Percentiles rank a stretch among this genome's conserved stretches.
phyloP scores from a whole-genome alignment of 2,113 vertebrate species.

The Pygoscelis antarcticus region DNA sequence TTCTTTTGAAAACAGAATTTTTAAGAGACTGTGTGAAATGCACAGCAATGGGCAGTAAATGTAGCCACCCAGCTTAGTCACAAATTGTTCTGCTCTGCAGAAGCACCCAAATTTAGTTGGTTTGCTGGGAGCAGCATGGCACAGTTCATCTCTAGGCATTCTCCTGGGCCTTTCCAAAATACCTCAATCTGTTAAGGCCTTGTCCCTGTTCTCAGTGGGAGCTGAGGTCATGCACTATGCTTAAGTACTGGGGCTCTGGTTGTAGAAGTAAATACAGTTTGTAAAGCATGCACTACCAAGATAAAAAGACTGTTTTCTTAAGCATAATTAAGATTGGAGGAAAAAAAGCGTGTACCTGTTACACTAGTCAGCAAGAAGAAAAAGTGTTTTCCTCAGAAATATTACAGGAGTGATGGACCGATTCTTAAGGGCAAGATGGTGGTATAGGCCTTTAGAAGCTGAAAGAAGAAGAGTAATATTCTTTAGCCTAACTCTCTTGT shows the following conservation, averaged over 20 bases:
- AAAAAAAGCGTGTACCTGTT: not conserved
- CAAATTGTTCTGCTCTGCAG: not conserved
- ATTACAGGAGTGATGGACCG: not conserved
- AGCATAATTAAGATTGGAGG: not conserved
- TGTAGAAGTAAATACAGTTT: not conserved
- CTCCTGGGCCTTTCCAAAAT: not conserved
- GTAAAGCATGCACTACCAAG: not conserved
- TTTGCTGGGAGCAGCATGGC: not conserved
- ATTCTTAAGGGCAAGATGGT: not conserved
- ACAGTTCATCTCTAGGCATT: fast-evolving
- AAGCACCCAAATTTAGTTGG: not conserved
- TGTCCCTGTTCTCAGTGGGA: not conserved
- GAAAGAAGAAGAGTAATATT: not conserved
- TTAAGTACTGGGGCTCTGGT: not conserved
- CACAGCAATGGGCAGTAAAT: not conserved
- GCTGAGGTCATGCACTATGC: not conserved
- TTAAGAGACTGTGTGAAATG: not conserved
- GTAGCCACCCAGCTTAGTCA: not conserved
- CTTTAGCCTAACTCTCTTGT: not conserved
- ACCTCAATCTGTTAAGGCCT: not conserved
- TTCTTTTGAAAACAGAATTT: not conserved
- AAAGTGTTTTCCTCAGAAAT: not conserved
- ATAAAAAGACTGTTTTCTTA: not conserved
- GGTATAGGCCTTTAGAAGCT: not conserved
- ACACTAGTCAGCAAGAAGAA: not conserved